A percentile compares a stretch with the other conserved stretches of the same genome.
Evolutionary conservation across 1,140 invertebrate species (phyloP).

Genomic region (Chironomus striatipennis): DNA sequence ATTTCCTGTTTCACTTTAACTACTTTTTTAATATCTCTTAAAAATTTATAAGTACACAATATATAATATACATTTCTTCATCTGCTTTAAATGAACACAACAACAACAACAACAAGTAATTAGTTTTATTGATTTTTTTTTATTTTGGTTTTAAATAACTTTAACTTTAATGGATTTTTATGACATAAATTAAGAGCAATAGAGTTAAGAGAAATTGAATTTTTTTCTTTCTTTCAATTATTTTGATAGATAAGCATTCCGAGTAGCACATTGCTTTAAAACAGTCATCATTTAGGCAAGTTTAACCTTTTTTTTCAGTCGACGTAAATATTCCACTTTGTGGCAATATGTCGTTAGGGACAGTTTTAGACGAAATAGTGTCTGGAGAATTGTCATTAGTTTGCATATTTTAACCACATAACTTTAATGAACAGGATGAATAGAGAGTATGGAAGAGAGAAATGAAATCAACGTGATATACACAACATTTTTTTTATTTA

Average conservation of each 20-base stretch:
- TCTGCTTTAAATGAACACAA: conserved; percentile 2
- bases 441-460: not conserved
- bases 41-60: not conserved
- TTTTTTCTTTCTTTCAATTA: too few relatives aligned
- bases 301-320: too few relatives aligned
- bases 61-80: not conserved
- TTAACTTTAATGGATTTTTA: not conserved
- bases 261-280: too few relatives aligned
- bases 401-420: not conserved
- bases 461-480: not conserved
- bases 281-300: too few relatives aligned
- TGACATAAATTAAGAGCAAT: too few relatives aligned
- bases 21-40: not conserved
- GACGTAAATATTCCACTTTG: too few relatives aligned
- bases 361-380: too few relatives aligned
- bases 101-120: conserved; percentile 8
- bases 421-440: not conserved
- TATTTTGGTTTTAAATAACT: not conserved
- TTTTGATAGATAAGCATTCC: too few relatives aligned
- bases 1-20: conserved; percentile 7
- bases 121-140: too few relatives aligned
- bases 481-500: not conserved
- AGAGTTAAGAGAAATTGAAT: too few relatives aligned
- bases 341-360: too few relatives aligned
- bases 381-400: too few relatives aligned